Conservation (phyloP, 2,888 invertebrate species). For the Barypeithes pellucidus region DNA sequence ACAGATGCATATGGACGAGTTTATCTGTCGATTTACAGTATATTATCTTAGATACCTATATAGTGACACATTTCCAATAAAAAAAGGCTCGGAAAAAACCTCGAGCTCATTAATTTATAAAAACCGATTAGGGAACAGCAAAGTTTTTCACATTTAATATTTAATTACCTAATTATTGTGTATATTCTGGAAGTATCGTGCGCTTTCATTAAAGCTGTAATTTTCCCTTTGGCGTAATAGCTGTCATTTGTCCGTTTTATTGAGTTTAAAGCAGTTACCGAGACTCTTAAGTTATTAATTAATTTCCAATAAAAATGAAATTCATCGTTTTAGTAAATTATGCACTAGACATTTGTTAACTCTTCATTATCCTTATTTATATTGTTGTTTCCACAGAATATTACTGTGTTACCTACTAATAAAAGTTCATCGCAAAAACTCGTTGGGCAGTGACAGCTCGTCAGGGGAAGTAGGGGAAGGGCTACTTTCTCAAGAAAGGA, state of each 20-base stretch:
- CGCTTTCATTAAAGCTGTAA: slow-evolving; percentile 28
- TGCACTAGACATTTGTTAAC: neutral
- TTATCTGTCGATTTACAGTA: no score
- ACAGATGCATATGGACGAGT: no score
- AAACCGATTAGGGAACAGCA: neutral
- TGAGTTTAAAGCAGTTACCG: slow-evolving; percentile 8
- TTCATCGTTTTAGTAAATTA: slow-evolving; percentile 7
- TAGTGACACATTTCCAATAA: no score
- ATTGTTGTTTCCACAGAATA: no score
- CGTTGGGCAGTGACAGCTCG: no score
- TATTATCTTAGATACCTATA: no score
- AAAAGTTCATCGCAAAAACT: no score
- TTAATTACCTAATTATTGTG: slow-evolving; percentile 38
- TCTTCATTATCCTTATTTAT: no score
- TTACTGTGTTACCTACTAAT: no score
- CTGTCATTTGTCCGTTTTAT: slow-evolving; percentile 8
- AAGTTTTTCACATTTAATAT: slow-evolving; percentile 18
- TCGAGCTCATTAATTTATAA: neutral
- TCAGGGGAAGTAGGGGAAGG: no score
- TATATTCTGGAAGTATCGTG: slow-evolving; percentile 31
- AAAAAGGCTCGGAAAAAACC: neutral
- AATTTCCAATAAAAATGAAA: slow-evolving; percentile 2
- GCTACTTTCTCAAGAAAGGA: no score
- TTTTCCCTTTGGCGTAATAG: slow-evolving; percentile 18
- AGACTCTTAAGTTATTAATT: slow-evolving; percentile 10